A percentile compares a stretch with the other conserved stretches of the same genome.
Conservation (phyloP, 2,113 vertebrate species). For the Microcebus ravelobensis region DNA sequence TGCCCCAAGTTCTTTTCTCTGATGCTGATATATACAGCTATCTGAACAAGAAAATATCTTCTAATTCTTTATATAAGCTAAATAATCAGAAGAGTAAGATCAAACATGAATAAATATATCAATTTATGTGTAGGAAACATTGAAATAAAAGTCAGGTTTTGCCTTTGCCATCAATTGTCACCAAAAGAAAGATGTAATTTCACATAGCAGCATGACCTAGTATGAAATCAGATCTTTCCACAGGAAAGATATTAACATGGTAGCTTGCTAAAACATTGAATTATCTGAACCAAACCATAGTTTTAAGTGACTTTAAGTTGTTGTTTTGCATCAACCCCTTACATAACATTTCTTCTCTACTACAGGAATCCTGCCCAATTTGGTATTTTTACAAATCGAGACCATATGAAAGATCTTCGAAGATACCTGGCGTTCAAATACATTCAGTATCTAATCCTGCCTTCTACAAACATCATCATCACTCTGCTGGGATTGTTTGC, state of each 20-base stretch:
- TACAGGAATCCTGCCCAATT: slow-evolving; percentile 56
- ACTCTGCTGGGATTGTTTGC: slow-evolving; percentile 83
- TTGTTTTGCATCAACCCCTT: neutral
- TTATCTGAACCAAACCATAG: neutral
- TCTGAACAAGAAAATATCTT: neutral
- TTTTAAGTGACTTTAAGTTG: neutral
- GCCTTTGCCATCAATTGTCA: neutral
- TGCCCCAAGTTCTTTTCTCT: neutral
- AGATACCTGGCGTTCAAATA: slow-evolving; percentile 88
- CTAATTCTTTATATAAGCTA: neutral
- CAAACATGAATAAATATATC: neutral
- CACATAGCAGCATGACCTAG: neutral
- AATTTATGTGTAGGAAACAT: neutral
- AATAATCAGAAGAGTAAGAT: neutral
- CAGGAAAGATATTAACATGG: neutral
- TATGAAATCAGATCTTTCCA: neutral
- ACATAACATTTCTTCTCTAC: neutral
- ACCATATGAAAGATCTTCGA: slow-evolving; percentile 84
- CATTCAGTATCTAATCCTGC: slow-evolving; percentile 86
- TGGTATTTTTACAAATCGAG: slow-evolving; percentile 66
- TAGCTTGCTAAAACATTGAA: neutral
- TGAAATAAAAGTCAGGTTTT: neutral
- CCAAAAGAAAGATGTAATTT: neutral
- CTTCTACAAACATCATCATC: slow-evolving; percentile 73
- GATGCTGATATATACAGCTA: neutral